A percentile compares a stretch with the other conserved stretches of the same genome.
Evolutionary conservation across 2,113 vertebrate species (phyloP).

Genomic region (Turdus rufiventris): DNA sequence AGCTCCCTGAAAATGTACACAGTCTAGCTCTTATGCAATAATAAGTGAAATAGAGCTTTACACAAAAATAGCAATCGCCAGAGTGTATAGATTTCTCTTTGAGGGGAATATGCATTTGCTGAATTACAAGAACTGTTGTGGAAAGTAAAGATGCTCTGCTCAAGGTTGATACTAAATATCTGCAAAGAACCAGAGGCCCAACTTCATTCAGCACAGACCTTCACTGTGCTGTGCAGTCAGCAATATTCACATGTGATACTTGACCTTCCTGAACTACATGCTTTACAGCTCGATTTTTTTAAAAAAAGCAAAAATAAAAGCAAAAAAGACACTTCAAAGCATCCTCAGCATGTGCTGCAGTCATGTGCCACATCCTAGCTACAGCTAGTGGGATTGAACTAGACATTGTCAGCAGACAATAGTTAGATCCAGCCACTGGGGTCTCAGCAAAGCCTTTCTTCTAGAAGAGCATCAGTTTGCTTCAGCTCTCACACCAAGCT

Average conservation of each 20-base stretch:
- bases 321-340: slow-evolving; percentile 3
- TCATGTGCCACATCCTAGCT: neutral
- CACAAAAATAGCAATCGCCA: neutral
- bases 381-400: neutral
- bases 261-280: neutral
- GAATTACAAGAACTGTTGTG: neutral
- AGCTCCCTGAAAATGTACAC: neutral
- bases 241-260: neutral
- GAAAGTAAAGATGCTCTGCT: neutral
- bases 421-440: neutral
- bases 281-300: neutral
- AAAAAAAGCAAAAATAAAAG: neutral
- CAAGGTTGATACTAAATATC: neutral
- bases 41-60: neutral
- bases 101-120: neutral
- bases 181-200: neutral
- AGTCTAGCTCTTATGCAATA: neutral
- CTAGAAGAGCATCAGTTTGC: neutral
- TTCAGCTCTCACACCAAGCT: neutral
- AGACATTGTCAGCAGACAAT: neutral
- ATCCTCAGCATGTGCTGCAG: neutral
- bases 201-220: neutral
- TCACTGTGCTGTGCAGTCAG: neutral
- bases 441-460: neutral
- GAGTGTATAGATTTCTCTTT: neutral